phyloP scores from a whole-genome alignment of 2,888 invertebrate species.

The Epinotia ramella region DNA sequence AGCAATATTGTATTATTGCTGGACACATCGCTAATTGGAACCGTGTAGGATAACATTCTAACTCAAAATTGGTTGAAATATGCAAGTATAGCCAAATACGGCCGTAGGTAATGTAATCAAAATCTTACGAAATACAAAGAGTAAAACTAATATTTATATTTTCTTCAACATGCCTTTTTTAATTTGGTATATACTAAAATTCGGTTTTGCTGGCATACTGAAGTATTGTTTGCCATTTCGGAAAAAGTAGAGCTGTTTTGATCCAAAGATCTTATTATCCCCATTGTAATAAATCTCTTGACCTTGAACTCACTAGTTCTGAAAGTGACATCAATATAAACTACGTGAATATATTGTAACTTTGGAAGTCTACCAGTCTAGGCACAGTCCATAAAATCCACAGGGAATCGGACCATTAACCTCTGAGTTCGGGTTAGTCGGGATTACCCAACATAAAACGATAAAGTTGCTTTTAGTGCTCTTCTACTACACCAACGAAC shows the following conservation, averaged over 20 bases:
- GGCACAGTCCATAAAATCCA: conserved; percentile 26
- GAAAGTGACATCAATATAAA: not conserved
- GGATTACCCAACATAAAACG: conserved; percentile 41
- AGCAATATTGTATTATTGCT: conserved; percentile 32
- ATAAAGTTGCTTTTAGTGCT: conserved; percentile 29
- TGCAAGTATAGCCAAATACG: not conserved
- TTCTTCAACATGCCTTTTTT: not conserved
- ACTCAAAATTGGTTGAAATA: not conserved
- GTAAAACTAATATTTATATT: not conserved
- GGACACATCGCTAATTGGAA: conserved; percentile 36
- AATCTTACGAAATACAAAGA: not conserved
- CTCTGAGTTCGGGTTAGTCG: conserved; percentile 28
- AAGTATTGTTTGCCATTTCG: not conserved
- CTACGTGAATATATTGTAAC: conserved; percentile 5
- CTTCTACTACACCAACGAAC: conserved; percentile 6
- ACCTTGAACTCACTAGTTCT: not conserved
- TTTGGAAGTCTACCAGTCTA: conserved; percentile 28
- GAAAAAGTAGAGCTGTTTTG: not conserved
- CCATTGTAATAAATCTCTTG: not conserved
- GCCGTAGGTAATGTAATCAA: not conserved
- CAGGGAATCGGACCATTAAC: conserved; percentile 32
- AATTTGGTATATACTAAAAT: not conserved
- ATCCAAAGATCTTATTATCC: not conserved
- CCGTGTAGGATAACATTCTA: not conserved
- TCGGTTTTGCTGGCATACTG: not conserved